Evolutionary conservation across 2,113 vertebrate species (phyloP), one percentile per base, ranked within the genome.

Genomic region (Nyctibius bracteatus): DNA sequence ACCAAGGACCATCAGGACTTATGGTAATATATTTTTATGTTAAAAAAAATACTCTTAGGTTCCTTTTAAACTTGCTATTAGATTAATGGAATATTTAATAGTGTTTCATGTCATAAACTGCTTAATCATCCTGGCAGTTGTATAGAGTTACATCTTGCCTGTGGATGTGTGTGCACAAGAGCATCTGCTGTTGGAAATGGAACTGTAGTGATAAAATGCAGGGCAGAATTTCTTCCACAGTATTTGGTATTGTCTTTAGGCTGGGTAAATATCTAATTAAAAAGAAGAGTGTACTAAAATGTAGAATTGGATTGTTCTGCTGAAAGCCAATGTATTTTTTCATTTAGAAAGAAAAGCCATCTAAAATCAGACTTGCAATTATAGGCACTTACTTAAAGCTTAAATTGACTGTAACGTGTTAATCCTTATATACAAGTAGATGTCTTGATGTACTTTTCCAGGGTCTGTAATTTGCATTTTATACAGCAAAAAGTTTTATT

Each of bases 1-100:
- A 97, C 3, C 85, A 30, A 13, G 99, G 99, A 49, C 81, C 90
- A 78, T 19, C 97, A 57, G 99, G 99, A 97, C 96, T 97, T 93
- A 97, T 39, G 98, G 99, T 99, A 98, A 97, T 25, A 6, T 46
- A 21, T 25, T 51, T 87, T 63, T 61, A 4, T 66, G 83, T 39
- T 23, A 4, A 9, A 52, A 67, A 84, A 72, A 27, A 8, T 4
- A 15, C 31, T 28, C 15, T 80, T 72, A 31, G 17, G 20, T 75
- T 77, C 1, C 21, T 72, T 7, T 79, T 81, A 43, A 47, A 39
- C 16, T 74, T 86, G 17, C 23, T 59, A 1, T 71, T 59, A 73
- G 15, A 51, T 68, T 88, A 86, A 43, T 43, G 39, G 25, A 75
- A 39, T 81, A 52, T 58, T 24, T 74, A 30, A 41, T 39, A 79